Conservation (phyloP, 2,888 invertebrate species). For the Leucophora obtusa region DNA sequence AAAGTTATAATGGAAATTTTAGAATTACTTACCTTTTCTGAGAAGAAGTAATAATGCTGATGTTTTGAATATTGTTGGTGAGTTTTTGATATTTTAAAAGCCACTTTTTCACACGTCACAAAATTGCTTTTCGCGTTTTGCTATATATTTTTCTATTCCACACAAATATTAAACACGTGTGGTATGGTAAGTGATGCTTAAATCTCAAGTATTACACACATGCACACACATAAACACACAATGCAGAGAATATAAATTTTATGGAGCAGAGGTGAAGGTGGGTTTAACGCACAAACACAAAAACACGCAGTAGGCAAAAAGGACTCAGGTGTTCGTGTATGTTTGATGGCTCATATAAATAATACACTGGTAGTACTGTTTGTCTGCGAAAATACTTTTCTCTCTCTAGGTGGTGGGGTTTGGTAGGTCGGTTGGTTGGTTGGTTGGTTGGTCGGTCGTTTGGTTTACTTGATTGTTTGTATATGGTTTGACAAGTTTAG, state of each 20-base stretch:
- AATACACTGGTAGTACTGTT: neutral
- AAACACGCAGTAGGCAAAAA: conserved; percentile 38
- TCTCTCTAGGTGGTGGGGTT: conserved; percentile 39
- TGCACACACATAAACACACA: neutral
- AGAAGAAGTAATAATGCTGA: neutral
- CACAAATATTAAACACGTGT: conserved; percentile 36
- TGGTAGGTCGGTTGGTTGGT: conserved; percentile 4
- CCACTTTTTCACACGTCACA: conserved; percentile 52
- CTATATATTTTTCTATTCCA: neutral
- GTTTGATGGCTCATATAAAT: neutral
- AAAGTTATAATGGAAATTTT: neutral
- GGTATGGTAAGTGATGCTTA: conserved; percentile 43
- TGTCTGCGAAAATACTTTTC: conserved; percentile 27
- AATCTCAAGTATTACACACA: conserved; percentile 5
- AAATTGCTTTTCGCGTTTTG: conserved; percentile 2
- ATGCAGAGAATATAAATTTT: neutral
- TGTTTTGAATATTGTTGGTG: neutral
- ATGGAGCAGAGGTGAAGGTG: conserved; percentile 52
- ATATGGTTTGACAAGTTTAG: conserved; percentile 16
- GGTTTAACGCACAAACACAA: conserved; percentile 42
- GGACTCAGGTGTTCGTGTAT: conserved; percentile 44
- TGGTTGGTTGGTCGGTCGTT: neutral
- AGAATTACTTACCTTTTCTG: neutral
- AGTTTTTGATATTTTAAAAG: conserved; percentile 8
- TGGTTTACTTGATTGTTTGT: neutral